Conservation (phyloP, 1,140 invertebrate genomes). For the Nymphalis io region DNA sequence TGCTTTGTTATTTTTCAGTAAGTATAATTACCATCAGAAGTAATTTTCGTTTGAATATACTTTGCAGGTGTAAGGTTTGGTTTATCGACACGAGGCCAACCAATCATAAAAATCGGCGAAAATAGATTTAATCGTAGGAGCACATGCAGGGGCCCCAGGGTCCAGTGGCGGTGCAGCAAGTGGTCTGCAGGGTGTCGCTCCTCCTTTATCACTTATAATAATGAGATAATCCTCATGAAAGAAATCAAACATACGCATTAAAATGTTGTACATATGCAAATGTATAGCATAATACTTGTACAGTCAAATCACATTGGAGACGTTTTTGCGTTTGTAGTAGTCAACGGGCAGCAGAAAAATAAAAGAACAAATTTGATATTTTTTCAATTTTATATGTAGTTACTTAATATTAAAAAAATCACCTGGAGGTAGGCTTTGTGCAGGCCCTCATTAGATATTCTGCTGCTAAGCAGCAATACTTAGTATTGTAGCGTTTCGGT, state of each 20-base stretch:
- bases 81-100: conserved; percentile 35
- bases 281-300: no score
- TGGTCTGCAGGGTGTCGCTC: conserved; percentile 42
- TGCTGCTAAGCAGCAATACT: no score
- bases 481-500: no score
- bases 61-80: conserved; percentile 2
- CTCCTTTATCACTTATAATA: conserved; percentile 38
- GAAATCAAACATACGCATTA: conserved; percentile 24
- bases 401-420: no score
- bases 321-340: no score
- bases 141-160: conserved; percentile 25
- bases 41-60: neutral
- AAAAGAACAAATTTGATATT: no score
- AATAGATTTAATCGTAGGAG: conserved; percentile 33
- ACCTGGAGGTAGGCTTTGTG: no score
- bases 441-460: no score
- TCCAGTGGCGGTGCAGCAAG: conserved; percentile 42
- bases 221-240: conserved; percentile 29
- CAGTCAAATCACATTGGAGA: no score
- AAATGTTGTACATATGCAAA: neutral
- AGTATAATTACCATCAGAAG: neutral
- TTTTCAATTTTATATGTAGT: no score
- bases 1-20: no score
- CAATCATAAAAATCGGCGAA: conserved; percentile 37
- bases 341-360: no score